Evolutionary conservation across 2,113 vertebrate genomes (phyloP), one percentile per base, ranked within the genome.

Genomic region (Corvus hawaiiensis): DNA sequence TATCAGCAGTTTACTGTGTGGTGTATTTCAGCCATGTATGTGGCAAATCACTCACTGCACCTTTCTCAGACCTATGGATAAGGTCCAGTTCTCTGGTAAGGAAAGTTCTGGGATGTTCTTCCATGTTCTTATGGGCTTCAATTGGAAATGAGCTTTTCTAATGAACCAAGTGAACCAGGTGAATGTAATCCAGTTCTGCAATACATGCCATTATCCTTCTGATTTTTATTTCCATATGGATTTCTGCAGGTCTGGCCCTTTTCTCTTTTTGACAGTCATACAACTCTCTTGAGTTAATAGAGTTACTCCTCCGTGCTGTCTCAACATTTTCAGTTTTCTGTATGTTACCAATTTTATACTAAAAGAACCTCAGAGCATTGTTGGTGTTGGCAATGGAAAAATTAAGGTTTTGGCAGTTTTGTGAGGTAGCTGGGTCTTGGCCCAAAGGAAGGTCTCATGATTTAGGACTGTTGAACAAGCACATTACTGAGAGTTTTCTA

Each of bases 331-430:
- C 51, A 55, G 32, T 49, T 87, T 94, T 85, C 44, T 87, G 18
- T 58, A 26, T 58, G 54, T 61, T 85, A 85, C 78, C 55, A 71
- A 10, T 74, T 94, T 77, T 63, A 51, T n/a, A 85, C 35, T 84
- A 18, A 80, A 82, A 87, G 78, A 85, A 85, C 59, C 51, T 91
- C n/a, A 20, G 51, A 81, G 35, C 39, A n/a, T 44, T 93, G 63
- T 77, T 93, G 71, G 59, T 77, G 30, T 83, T 93, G 93, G 89
- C 91, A 94, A 59, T 43, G 51, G 63, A 37, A 87, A 85, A 91
- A n/a, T 35, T 58, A 94, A 76, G 33, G 37, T n/a, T 96, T 94
- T 90, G 95, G 74, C 63, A 71, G 55, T 87, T 93, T 74, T 69
- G 74, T 90, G 87, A 87, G 55, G 67, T 76, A 73, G 71, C 39